Percentiles rank a stretch among this genome's conserved stretches.
Evolutionary conservation across 2,888 invertebrate species (phyloP).

Genomic region (Sycophila texana): DNA sequence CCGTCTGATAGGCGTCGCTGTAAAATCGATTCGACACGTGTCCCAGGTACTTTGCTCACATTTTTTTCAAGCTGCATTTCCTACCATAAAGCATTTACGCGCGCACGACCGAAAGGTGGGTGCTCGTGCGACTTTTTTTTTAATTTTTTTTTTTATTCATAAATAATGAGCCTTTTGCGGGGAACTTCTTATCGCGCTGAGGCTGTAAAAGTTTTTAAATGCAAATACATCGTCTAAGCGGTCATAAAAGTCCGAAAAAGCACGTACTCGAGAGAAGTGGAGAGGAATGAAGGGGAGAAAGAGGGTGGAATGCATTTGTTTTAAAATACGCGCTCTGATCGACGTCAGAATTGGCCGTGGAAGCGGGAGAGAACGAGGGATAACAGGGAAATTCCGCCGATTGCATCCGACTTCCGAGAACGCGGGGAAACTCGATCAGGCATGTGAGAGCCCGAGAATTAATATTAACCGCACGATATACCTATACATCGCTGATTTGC

Average conservation of each 20-base stretch:
- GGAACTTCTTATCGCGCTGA: background rate
- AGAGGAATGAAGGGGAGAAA: background rate
- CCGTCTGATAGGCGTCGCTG: constrained; percentile 40
- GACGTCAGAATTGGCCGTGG: constrained; percentile 32
- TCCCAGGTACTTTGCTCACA: constrained; percentile 46
- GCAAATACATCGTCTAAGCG: background rate
- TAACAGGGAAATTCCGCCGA: constrained; percentile 34
- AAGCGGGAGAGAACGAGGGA: background rate
- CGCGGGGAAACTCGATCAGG: constrained; percentile 61
- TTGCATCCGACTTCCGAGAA: constrained; percentile 50
- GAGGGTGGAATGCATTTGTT: constrained; percentile 12
- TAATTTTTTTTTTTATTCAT: too few relatives aligned
- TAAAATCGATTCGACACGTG: constrained; percentile 51
- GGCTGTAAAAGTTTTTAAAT: background rate
- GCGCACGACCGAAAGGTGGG: background rate
- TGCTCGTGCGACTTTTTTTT: too few relatives aligned
- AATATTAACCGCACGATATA: constrained; percentile 66
- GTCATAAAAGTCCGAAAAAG: background rate
- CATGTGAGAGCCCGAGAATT: constrained; percentile 64
- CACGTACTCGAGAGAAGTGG: background rate
- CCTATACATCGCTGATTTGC: constrained; percentile 65
- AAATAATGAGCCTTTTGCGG: too few relatives aligned
- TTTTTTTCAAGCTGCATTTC: constrained; percentile 8
- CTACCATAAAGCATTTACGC: background rate
- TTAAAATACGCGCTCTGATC: background rate